These are phyloP conservation scores for Carcina quercana DNA, from an alignment of 2,888 invertebrate species.

Conservation along the genomic window DNA sequence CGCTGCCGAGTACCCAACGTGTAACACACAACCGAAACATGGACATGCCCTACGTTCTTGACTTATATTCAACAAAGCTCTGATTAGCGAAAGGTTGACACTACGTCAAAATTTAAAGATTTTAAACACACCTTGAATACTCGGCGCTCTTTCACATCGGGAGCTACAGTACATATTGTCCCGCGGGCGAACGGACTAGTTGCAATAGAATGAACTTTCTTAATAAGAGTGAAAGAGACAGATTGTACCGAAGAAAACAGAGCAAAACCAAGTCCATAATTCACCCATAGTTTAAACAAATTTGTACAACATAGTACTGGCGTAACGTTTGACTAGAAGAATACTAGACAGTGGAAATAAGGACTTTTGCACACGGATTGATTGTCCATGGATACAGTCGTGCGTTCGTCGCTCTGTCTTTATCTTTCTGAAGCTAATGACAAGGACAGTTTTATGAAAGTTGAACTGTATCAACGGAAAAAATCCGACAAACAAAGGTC, in stretches of 20 bases:
- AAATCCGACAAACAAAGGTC: too few species aligned
- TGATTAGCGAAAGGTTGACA: slow-evolving; percentile 6
- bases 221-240: slow-evolving; percentile 20
- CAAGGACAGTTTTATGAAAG: too few species aligned
- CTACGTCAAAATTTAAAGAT: slow-evolving; percentile 22
- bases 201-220: slow-evolving; percentile 11
- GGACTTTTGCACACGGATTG: not conserved
- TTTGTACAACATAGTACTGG: slow-evolving; percentile 9
- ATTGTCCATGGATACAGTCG: not conserved
- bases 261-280: slow-evolving; percentile 9
- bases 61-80: slow-evolving; percentile 43
- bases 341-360: slow-evolving; percentile 8
- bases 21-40: slow-evolving; percentile 38
- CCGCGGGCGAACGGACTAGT: slow-evolving; percentile 60
- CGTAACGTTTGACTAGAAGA: slow-evolving; percentile 27
- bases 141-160: slow-evolving; percentile 41
- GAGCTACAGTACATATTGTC: slow-evolving; percentile 59
- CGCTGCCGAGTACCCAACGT: slow-evolving; percentile 55
- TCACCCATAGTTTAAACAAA: slow-evolving; percentile 3
- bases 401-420: too few species aligned
- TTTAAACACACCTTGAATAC: slow-evolving; percentile 60
- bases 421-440: too few species aligned
- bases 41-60: slow-evolving; percentile 24
- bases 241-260: slow-evolving; percentile 12
- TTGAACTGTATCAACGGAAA: too few species aligned